Evolutionary conservation across 2,113 vertebrate species (phyloP).

Genomic region (Pithys albifrons): DNA sequence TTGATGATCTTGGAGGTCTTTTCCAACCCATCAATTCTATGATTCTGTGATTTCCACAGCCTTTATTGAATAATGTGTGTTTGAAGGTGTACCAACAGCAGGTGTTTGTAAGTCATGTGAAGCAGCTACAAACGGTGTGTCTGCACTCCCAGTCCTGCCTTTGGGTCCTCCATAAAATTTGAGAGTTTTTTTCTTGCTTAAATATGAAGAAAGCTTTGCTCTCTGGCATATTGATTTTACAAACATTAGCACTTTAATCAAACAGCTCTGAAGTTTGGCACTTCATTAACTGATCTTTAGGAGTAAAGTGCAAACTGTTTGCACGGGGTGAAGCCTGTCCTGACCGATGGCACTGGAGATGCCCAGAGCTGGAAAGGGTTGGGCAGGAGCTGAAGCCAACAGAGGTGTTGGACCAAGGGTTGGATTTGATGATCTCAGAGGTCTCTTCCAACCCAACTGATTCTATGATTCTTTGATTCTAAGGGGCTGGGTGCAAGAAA

Average conservation of each 20-base stretch:
- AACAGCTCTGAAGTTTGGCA: slow-evolving; percentile 36
- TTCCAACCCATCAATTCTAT: too few relatives aligned
- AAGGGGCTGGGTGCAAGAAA: neutral
- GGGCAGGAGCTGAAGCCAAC: neutral
- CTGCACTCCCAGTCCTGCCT: neutral
- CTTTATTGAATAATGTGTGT: neutral
- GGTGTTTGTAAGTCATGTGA: neutral
- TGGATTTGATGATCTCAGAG: too few relatives aligned
- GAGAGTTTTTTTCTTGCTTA: neutral
- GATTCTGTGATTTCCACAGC: neutral
- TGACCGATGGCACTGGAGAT: neutral
- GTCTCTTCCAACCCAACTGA: too few relatives aligned
- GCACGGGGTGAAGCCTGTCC: neutral
- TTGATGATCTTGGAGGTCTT: too few relatives aligned
- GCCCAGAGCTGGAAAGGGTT: neutral
- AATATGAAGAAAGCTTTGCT: neutral
- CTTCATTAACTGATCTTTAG: slow-evolving; percentile 40
- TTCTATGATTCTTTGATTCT: too few relatives aligned
- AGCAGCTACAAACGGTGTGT: neutral
- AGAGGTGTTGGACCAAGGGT: too few relatives aligned
- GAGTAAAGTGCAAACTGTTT: neutral
- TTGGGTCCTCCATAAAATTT: neutral
- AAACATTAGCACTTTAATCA: slow-evolving; percentile 27
- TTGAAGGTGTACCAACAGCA: neutral
- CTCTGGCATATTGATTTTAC: neutral